Percentiles rank a stretch among this genome's conserved stretches.
Conservation (phyloP, 1,140 invertebrate species). For the Lucilia cuprina region DNA sequence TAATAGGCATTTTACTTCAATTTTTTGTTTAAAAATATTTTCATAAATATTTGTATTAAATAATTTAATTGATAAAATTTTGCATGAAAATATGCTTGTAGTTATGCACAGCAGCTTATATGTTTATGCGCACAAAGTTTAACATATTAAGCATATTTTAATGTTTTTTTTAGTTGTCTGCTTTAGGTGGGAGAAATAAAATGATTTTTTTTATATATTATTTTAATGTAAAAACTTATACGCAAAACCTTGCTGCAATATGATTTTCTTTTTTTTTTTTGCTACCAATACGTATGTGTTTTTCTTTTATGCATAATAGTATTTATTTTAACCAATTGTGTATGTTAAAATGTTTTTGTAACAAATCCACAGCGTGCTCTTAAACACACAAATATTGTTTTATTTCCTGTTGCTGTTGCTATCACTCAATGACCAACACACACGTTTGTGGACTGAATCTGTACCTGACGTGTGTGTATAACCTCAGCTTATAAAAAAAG, state of each 20-base stretch:
- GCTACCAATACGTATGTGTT: not conserved
- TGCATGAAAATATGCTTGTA: not conserved
- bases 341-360: not conserved
- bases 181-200: not conserved
- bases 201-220: not conserved
- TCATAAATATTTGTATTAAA: not conserved
- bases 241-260: not conserved
- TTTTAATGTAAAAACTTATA: not conserved
- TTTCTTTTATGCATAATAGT: not conserved
- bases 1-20: no score
- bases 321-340: conserved; percentile 9
- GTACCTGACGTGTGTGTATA: not conserved
- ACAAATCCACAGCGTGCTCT: not conserved
- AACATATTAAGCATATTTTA: not conserved
- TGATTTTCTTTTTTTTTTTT: not conserved
- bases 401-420: conserved; percentile 3
- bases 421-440: not conserved
- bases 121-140: not conserved
- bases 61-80: not conserved
- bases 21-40: no score
- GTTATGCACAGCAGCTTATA: not conserved
- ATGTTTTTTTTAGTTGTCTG: not conserved
- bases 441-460: not conserved
- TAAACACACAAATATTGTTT: not conserved
- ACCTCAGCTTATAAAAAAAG: not conserved